These are phyloP conservation scores for Microplitis mediator DNA, from an alignment of 1,140 invertebrate species.

Conservation along the genomic window DNA sequence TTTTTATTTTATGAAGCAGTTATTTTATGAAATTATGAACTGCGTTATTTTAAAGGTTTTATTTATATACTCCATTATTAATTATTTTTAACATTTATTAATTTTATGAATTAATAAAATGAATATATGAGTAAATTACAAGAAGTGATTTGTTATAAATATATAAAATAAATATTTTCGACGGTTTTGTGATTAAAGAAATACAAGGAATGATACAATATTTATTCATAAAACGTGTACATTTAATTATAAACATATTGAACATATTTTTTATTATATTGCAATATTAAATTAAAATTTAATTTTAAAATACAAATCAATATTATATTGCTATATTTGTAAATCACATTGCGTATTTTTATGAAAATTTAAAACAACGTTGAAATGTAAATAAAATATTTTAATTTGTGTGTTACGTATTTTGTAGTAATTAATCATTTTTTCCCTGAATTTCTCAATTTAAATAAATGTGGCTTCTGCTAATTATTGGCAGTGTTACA, in stretches of 20 bases:
- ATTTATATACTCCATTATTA: too few species aligned
- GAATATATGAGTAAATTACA: too few species aligned
- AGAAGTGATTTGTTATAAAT: too few species aligned
- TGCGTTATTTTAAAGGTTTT: too few species aligned
- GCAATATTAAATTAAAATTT: background rate
- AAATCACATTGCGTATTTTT: slow-evolving; percentile 4
- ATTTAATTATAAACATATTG: slow-evolving; percentile 4
- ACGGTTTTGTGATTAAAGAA: slow-evolving; percentile 2
- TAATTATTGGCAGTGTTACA: too few species aligned
- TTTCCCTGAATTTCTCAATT: too few species aligned
- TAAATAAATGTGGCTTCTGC: too few species aligned
- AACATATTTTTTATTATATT: background rate
- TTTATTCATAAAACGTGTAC: background rate
- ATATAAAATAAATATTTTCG: background rate
- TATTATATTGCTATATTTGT: background rate
- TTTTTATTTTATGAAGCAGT: too few species aligned
- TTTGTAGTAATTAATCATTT: background rate
- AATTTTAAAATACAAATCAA: background rate
- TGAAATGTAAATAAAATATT: background rate
- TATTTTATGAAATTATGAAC: too few species aligned
- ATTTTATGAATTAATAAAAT: too few species aligned
- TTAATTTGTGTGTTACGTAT: background rate
- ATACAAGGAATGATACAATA: background rate
- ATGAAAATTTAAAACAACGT: background rate
- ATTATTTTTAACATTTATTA: too few species aligned